These are phyloP conservation scores for Drosophila varians DNA, from an alignment of 1,140 invertebrate genomes.

Conservation along the genomic window DNA sequence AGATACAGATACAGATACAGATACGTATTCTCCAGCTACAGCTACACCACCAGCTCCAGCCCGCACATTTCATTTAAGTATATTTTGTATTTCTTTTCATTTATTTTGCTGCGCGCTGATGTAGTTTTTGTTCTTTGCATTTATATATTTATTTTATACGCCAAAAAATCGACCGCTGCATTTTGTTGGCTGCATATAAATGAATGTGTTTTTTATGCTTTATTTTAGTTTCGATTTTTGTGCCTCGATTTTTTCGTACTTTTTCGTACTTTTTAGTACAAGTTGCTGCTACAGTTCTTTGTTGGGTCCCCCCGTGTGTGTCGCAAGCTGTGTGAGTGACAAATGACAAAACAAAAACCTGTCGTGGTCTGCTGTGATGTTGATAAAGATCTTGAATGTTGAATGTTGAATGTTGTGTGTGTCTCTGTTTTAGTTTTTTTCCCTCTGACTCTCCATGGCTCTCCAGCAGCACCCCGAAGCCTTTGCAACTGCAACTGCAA, in stretches of 20 bases:
- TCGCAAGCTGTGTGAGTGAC: conserved; percentile 83
- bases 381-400: conserved; percentile 81
- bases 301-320: conserved; percentile 62
- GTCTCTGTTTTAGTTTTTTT: conserved; percentile 3
- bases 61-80: conserved; percentile 81
- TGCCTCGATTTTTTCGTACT: not conserved
- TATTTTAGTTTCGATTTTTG: conserved; percentile 18
- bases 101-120: not conserved
- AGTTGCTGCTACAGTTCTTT: conserved; percentile 81
- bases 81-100: conserved; percentile 48
- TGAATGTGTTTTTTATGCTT: conserved; percentile 60
- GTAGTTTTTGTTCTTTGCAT: conserved; percentile 33
- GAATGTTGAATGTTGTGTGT: conserved; percentile 16
- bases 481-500: conserved; percentile 53
- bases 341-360: conserved; percentile 83
- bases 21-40: too few relatives aligned
- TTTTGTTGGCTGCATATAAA: conserved; percentile 81
- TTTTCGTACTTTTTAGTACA: conserved; percentile 42
- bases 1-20: too few relatives aligned
- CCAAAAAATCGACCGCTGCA: conserved; percentile 73
- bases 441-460: conserved; percentile 44
- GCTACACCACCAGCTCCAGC: too few relatives aligned
- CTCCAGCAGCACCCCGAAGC: conserved; percentile 42
- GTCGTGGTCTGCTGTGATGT: conserved; percentile 73
- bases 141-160: conserved; percentile 73